These are phyloP conservation scores for Protonibea diacanthus DNA, from an alignment of 2,797 vertebrate genomes.

Conservation along the genomic window DNA sequence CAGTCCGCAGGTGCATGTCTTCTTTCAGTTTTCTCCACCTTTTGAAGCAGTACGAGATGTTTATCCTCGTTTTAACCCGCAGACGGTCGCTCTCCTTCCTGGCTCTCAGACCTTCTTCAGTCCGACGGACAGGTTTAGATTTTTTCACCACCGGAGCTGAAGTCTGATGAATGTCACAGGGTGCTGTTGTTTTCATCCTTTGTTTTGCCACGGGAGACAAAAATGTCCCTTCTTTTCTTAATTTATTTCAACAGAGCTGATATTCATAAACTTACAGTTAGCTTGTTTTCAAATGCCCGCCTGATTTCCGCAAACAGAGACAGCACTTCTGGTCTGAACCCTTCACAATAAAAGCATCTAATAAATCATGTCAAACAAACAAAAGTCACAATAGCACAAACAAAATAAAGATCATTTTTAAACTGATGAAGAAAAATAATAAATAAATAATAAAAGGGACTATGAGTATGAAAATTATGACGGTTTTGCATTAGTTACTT, in stretches of 20 bases:
- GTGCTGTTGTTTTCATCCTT: background rate
- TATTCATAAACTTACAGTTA: background rate
- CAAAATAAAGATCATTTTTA: too few species aligned
- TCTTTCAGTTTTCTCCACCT: constrained; percentile 12
- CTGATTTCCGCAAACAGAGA: constrained; percentile 18
- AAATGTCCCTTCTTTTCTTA: too few species aligned
- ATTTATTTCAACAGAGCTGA: background rate
- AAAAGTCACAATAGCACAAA: background rate
- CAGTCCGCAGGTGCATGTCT: background rate
- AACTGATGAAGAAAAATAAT: background rate
- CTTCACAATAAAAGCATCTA: constrained; percentile 24
- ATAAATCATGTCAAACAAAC: too few species aligned
- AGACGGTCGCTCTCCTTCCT: constrained; percentile 13
- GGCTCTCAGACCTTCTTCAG: constrained; percentile 11
- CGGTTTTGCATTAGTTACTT: background rate
- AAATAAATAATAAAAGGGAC: background rate
- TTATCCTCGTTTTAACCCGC: constrained; percentile 19
- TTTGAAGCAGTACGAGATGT: background rate
- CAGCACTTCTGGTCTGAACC: background rate
- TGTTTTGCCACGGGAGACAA: background rate
- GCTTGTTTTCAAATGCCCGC: constrained; percentile 30
- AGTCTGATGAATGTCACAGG: background rate
- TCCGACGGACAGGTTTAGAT: background rate
- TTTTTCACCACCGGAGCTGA: background rate
- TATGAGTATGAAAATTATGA: background rate